Base-by-base conservation (phyloP, 2,797 vertebrate genomes). In the Esox lucius region DNA sequence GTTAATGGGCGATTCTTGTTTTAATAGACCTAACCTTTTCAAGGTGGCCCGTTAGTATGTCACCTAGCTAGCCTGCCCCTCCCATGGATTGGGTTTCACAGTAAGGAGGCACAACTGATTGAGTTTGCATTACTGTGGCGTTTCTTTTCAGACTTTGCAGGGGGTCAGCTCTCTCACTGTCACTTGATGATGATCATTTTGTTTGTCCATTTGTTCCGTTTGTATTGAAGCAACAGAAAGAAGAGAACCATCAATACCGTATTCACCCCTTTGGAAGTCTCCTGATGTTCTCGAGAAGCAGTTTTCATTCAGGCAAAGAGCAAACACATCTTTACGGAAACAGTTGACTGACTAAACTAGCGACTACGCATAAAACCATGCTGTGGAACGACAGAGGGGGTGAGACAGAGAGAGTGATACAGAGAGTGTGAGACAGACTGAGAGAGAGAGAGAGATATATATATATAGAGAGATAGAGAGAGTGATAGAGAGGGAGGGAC, bases 311-410 rank as follows among this genome's bases (percentile, higher is more conserved):
- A 68, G 70, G 78, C 48, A 74, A 76, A 56, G 78, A 64, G 59
- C n/a, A 67, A 4, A 8, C 15, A 39, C 72, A 46, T 78, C 70
- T 75, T 75, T 66, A 80, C 78, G 69, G 74, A 72, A 78, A 80
- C 77, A 80, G 73, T 80, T 46, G 9, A 13, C 42, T 78, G 75
- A 73, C 72, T 84, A 68, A 68, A 26, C 70, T n/a, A 42, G 69
- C 62, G 56, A 16, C 68, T 17, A 28, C 71, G 65, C 74, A 65
- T 53, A 67, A 72, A 73, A 74, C 13, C 56, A 39, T 31, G 22
- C 31, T 51, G 70, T 46, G 17, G 56, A 13, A 11, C 9, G n/a
- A 12, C 53, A 1, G 6, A 12, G 53, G 22, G 8, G 11, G 53
- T 6, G 53, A 0, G 53, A 59, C 1, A 0, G 53, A 12, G n/a